Evolutionary conservation across 2,797 vertebrate species (phyloP), one percentile per base, ranked within the genome.

Genomic region (Diglossa cyanea): DNA sequence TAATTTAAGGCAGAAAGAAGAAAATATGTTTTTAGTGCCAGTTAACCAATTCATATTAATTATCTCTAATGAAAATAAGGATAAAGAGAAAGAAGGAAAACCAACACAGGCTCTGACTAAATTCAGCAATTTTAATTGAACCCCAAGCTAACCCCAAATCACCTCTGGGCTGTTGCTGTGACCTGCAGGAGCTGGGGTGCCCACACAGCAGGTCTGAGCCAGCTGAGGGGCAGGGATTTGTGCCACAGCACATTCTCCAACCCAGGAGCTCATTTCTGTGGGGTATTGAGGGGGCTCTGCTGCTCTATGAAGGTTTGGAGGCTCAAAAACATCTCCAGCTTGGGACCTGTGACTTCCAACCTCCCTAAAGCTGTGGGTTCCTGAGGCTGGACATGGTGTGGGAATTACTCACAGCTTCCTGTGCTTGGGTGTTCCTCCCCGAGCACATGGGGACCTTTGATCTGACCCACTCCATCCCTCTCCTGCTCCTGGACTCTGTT

Each of bases 401-500:
- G 45, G 80, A 23, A 90, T 94, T 84, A 75, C 31, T 88, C 90
- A 90, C 58, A 30, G 50, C 47, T 94, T 81, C 76, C 90, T 23
- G 2, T 13, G 83, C 39, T 30, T 33, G 3, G 61, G 5, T 57
- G 76, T 31, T 68, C 77, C 84, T 68, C 44, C 73, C 71, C 33
- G 66, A 39, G 65, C 55, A 33, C 35, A 35, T 35, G 35, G 35
- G 35, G 35, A 35, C 25, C 68, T 95, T 94, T 91, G 65, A 80
- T 93, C 30, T 80, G 88, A 44, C n/a, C n/a, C 58, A 68, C 15
- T 23, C 66, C 54, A 25, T 54, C 63, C 25, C 78, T 85, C 50
- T 25, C 16, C 9, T 65, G 18, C 6, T 67, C 83, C 21, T 62
- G 62, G 6, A 47, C n/a, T 37, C 17, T 54, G 55, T 20, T 88